Evolutionary conservation across 2,888 invertebrate species (phyloP), one percentile per base, ranked within the genome.

Genomic region (Disparrhopalites patrizii): DNA sequence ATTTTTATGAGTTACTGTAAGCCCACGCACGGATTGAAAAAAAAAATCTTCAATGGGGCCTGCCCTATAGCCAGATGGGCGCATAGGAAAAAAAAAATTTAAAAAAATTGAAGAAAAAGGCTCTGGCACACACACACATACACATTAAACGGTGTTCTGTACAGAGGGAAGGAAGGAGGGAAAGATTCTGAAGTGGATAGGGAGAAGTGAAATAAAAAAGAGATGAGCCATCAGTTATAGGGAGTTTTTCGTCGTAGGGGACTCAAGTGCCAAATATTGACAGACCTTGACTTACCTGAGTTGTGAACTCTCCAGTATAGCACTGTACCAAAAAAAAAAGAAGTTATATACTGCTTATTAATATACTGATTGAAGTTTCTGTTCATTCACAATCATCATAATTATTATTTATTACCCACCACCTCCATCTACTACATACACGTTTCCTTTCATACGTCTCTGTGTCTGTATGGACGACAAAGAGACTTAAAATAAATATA

Each of bases 201-300:
- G 20, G 40, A 40, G 40, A 8, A 23, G 7, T 31, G 27, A 43
- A 18, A 43, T n/a, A 15, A 8, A 43, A 23, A 30, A 47, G 15
- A 43, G 28, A 47, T 30, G 50, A 23, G 47, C 40, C 30, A 51
- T 36, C 61, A n/a, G n/a, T n/a, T n/a, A n/a, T n/a, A n/a, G n/a
- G n/a, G n/a, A n/a, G n/a, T n/a, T n/a, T n/a, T n/a, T n/a, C n/a
- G n/a, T n/a, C n/a, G n/a, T n/a, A n/a, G n/a, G n/a, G n/a, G n/a
- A n/a, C n/a, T n/a, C n/a, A 61, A 61, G 61, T 51, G 61, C 61
- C 61, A 61, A 61, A 61, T 61, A 61, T 61, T 61, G 61, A 61
- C 61, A 61, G 61, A 61, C 61, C 61, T 61, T 61, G 61, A 51
- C 61, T 61, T 51, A 23, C 28, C 36, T 40, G 18, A 3, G 50